Base-by-base conservation (phyloP, 2,888 invertebrate genomes). In the Sarcophaga subvicina region DNA sequence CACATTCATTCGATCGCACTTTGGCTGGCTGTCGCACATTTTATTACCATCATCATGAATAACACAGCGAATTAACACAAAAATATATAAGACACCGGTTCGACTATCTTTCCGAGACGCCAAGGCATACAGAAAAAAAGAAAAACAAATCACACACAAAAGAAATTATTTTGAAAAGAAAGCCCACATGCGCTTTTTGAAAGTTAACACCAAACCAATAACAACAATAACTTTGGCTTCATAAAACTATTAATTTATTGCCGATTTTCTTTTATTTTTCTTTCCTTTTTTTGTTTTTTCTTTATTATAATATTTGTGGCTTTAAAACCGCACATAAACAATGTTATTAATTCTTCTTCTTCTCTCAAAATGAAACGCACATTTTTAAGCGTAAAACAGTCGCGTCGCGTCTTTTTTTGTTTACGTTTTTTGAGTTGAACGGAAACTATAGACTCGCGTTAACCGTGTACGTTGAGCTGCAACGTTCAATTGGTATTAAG, bases 401-500 rank as follows among this genome's bases (percentile, higher is more conserved):
- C 66, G 27, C 62, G 20, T 20, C 54, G 25, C 25, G 72, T 73
- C 47, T 62, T 80, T 54, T 71, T 73, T 10, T 37, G 62, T 60
- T 37, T 10, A 62, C 20, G 60, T 1, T 54, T 63, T 63, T 45
- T n/a, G n/a, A 20, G 20, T n/a, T 22, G n/a, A 67, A 45, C 47
- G 63, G 22, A 67, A 37, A 73, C 22, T 54, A 27, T 78, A 64
- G 4, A 76, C 62, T 66, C 62, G 70, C 76, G 37, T 71, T 81
- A 62, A 70, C 81, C 81, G 76, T 75, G 27, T 67, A 69, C 67
- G 63, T 59, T 82, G 63, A 84, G 87, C 84, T 87, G 79, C 87
- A 84, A 71, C 72, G 87, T 84, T 84, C 78, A 82, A 82, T 87
- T 87, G 87, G 81, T 87, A 87, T 87, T 87, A 84, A 87, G 84